These are phyloP conservation scores for Rhynchotus rufescens DNA, from an alignment of 2,797 vertebrate genomes.

Conservation along the genomic window DNA sequence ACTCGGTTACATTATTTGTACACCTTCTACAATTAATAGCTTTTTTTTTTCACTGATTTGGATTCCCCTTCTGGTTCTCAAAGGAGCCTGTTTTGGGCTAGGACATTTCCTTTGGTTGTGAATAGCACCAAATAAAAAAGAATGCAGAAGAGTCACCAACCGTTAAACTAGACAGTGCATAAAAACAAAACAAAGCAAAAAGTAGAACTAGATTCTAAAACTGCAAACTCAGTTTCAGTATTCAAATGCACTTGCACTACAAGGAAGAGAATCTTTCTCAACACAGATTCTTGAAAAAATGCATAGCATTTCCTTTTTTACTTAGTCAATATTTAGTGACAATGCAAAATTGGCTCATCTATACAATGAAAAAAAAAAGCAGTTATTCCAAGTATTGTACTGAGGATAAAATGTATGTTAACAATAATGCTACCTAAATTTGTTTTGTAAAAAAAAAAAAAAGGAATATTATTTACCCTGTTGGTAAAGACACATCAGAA, in stretches of 20 bases:
- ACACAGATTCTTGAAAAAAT: constrained; percentile 24
- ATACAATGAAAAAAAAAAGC: not conserved
- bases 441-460: accelerated
- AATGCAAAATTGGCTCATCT: not conserved
- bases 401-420: not conserved
- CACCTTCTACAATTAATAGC: constrained; percentile 15
- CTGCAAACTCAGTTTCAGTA: not conserved
- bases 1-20: not conserved
- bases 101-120: not conserved
- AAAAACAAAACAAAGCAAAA: not conserved
- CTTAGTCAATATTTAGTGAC: not conserved
- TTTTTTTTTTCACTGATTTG: not conserved
- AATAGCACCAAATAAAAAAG: not conserved
- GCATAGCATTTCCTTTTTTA: not conserved
- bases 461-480: not conserved
- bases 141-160: not conserved
- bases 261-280: constrained; percentile 13
- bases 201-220: constrained; percentile 8
- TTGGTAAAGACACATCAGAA: not conserved
- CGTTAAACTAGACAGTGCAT: not conserved
- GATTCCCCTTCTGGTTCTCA: not conserved
- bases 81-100: not conserved
- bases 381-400: not conserved
- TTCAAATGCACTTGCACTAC: not conserved
- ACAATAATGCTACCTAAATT: not conserved